Conservation (phyloP, 1,140 invertebrate genomes). For the Camponotus floridanus region DNA sequence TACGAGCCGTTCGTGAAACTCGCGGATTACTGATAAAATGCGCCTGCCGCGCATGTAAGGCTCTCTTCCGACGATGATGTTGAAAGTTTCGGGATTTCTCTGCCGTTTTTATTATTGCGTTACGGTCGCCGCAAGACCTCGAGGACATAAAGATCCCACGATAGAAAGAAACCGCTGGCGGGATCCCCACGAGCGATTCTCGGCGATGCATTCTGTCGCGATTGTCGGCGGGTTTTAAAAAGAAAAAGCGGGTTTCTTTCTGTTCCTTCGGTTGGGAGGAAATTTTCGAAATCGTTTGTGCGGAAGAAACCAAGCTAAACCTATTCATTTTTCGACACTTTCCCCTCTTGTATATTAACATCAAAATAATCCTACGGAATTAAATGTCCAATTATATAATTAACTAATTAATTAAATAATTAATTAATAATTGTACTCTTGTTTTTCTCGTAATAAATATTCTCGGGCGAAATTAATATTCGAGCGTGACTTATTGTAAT, state of each 20-base stretch:
- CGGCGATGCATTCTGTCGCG: not conserved
- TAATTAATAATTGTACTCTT: no score
- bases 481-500: not conserved
- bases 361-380: not conserved
- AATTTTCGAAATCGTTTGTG: no score
- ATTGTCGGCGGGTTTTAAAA: not conserved
- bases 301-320: no score
- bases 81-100: not conserved
- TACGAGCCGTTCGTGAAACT: constrained; percentile 23
- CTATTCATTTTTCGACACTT: not conserved
- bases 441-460: no score
- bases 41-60: not conserved
- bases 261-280: not conserved
- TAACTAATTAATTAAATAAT: no score
- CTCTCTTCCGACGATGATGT: not conserved
- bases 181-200: not conserved
- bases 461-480: not conserved
- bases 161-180: not conserved
- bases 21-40: constrained; percentile 34
- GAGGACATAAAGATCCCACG: not conserved
- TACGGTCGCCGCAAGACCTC: not conserved
- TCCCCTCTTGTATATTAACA: not conserved
- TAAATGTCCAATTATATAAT: not conserved
- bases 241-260: not conserved
- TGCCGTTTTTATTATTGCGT: constrained; percentile 22